Evolutionary conservation across 2,113 vertebrate genomes (phyloP).

Genomic region (Pseudolaguvia tuberculata): DNA sequence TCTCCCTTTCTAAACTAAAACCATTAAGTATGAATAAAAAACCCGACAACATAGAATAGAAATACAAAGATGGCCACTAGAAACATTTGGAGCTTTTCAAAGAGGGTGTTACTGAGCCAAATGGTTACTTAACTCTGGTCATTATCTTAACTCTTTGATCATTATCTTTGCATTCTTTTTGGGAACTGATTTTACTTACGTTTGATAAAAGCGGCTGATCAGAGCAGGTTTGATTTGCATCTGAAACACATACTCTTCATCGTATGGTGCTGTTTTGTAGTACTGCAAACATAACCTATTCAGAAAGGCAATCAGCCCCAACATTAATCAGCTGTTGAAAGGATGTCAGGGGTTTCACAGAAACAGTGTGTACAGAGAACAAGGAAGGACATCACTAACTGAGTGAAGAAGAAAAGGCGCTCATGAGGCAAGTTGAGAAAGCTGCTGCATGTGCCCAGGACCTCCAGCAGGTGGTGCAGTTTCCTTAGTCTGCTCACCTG

Average conservation of each 20-base stretch:
- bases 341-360: neutral
- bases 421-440: slow-evolving; percentile 84
- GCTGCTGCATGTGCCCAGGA: slow-evolving; percentile 77
- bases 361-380: neutral
- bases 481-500: slow-evolving; percentile 83
- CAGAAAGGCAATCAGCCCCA: neutral
- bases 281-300: slow-evolving; percentile 85
- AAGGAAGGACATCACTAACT: slow-evolving; percentile 66
- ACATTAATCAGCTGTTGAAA: neutral
- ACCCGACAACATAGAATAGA: neutral
- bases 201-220: slow-evolving; percentile 82
- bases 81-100: neutral
- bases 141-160: no score
- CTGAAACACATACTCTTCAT: slow-evolving; percentile 84
- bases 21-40: neutral
- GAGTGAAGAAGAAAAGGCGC: slow-evolving; percentile 83
- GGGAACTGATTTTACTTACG: slow-evolving; percentile 64
- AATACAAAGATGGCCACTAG: neutral
- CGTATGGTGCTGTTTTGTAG: slow-evolving; percentile 80
- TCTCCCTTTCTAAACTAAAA: neutral
- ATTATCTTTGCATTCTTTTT: no score
- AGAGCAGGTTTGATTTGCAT: slow-evolving; percentile 79
- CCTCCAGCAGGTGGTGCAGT: slow-evolving; percentile 92
- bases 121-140: no score
- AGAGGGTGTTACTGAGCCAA: no score